Conservation (phyloP, 2,797 vertebrate genomes). For the Macropodus opercularis region DNA sequence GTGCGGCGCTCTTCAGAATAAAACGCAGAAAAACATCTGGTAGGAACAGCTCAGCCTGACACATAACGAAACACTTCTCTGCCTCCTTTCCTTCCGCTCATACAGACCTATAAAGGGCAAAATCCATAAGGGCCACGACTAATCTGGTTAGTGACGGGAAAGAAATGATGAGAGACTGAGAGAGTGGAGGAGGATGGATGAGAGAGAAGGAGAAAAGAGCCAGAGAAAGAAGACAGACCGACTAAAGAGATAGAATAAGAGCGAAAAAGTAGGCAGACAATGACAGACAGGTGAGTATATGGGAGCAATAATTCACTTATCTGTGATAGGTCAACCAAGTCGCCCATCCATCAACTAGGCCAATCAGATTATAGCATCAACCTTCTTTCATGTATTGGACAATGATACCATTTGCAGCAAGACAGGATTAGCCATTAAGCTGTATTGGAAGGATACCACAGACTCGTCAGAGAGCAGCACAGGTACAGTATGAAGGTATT, state of each 20-base stretch:
- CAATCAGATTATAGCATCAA: constrained; percentile 79
- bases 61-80: constrained; percentile 41
- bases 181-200: constrained; percentile 22
- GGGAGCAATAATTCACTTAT: constrained; percentile 75
- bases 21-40: constrained; percentile 74
- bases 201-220: constrained; percentile 11
- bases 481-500: constrained; percentile 8
- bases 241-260: constrained; percentile 38
- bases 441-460: constrained; percentile 41
- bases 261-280: constrained; percentile 46
- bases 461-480: constrained; percentile 12
- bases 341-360: constrained; percentile 71
- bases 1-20: constrained; percentile 58
- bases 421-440: constrained; percentile 60
- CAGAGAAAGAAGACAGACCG: constrained; percentile 20
- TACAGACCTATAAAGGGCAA: constrained; percentile 66
- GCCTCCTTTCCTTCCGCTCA: constrained; percentile 52
- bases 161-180: constrained; percentile 47
- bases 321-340: constrained; percentile 78
- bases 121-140: constrained; percentile 65
- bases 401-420: constrained; percentile 59
- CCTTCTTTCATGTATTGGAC: constrained; percentile 63
- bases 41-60: constrained; percentile 64
- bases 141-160: constrained; percentile 70
- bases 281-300: constrained; percentile 73